These are phyloP conservation scores for Caenorhabditis zanzibari DNA, from an alignment of 2,888 invertebrate genomes.

Conservation along the genomic window DNA sequence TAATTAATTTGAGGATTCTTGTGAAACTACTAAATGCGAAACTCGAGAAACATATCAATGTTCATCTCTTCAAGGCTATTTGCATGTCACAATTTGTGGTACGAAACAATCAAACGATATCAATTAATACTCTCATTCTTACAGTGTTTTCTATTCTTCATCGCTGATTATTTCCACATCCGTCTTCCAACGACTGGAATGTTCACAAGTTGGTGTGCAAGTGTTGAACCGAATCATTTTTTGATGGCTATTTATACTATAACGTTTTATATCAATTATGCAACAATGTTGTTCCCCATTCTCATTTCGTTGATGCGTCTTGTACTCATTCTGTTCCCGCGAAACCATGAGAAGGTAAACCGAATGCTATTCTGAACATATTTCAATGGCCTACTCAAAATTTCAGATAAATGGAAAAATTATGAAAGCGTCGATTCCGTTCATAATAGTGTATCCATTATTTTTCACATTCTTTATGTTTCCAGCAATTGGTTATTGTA, in stretches of 20 bases:
- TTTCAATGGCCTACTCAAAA: neutral
- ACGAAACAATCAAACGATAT: neutral
- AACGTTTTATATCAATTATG: constrained; percentile 53
- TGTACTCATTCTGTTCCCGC: constrained; percentile 29
- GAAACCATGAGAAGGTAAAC: constrained; percentile 39
- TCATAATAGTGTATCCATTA: constrained; percentile 34
- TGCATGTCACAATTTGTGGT: constrained; percentile 20
- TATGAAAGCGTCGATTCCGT: constrained; percentile 11
- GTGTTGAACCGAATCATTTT: constrained; percentile 35
- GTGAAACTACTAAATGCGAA: constrained; percentile 20
- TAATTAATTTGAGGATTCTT: constrained; percentile 27
- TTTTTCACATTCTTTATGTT: constrained; percentile 42
- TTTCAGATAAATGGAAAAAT: constrained; percentile 37
- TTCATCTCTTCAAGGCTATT: constrained; percentile 33
- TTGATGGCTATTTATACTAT: constrained; percentile 28
- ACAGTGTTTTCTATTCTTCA: constrained; percentile 48
- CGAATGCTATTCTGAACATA: too few relatives aligned
- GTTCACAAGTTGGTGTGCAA: constrained; percentile 59
- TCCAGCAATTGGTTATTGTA: constrained; percentile 48
- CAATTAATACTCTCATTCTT: neutral
- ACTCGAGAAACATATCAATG: constrained; percentile 30
- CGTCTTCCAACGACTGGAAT: constrained; percentile 39
- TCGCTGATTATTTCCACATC: constrained; percentile 36
- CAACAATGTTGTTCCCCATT: constrained; percentile 51
- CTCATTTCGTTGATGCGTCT: constrained; percentile 37